Conservation (phyloP, 2,113 vertebrate species). For the Falcunculus frontatus region DNA sequence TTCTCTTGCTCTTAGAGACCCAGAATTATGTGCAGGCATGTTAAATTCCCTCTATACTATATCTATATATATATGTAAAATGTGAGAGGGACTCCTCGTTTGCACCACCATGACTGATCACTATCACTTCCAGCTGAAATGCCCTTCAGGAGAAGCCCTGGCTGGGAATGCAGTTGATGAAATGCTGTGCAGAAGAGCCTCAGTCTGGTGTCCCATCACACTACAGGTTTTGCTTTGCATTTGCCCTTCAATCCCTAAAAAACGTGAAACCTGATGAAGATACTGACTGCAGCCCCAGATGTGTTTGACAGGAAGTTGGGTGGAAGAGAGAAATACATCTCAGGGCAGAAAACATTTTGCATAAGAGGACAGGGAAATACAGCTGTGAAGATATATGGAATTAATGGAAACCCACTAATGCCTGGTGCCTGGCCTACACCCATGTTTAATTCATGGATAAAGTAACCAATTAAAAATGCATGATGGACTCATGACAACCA, state of each 20-base stretch:
- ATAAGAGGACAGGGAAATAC: not conserved
- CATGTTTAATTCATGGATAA: constrained; percentile 35
- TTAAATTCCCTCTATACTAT: not conserved
- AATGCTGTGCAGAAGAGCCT: not conserved
- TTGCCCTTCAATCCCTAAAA: not conserved
- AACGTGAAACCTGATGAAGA: not conserved
- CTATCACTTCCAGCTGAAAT: not conserved
- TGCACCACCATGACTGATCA: not conserved
- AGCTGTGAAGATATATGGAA: not conserved
- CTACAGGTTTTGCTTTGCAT: not conserved
- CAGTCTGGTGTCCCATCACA: not conserved
- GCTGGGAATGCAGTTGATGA: not conserved
- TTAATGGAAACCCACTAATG: not conserved
- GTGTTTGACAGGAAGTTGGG: not conserved
- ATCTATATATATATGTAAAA: not conserved
- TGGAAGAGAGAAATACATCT: not conserved
- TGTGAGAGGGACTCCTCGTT: not conserved
- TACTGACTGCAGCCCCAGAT: not conserved
- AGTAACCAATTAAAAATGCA: constrained; percentile 46
- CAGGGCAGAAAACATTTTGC: not conserved
- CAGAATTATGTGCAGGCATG: not conserved
- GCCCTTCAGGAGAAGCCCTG: not conserved
- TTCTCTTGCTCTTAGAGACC: not conserved
- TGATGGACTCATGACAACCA: not conserved
- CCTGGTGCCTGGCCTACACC: not conserved